Percentiles rank a stretch among this genome's conserved stretches.
These are phyloP conservation scores for Physocephala rufipes DNA, from an alignment of 2,888 invertebrate species.

Conservation along the genomic window DNA sequence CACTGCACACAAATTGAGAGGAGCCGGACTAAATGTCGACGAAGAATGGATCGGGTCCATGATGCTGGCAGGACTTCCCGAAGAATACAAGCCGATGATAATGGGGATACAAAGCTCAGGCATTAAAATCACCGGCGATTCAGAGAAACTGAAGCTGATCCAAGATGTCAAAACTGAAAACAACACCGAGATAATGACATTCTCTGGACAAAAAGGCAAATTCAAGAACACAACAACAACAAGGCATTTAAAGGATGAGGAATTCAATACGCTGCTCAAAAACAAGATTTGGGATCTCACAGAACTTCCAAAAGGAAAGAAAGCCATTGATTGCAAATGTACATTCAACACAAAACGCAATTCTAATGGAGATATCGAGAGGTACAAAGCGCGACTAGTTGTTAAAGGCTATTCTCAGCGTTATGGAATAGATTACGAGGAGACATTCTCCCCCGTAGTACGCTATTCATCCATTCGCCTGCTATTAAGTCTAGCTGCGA, in stretches of 20 bases:
- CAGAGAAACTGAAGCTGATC: constrained; percentile 32
- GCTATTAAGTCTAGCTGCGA: not conserved
- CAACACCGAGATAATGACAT: too few relatives aligned
- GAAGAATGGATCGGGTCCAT: constrained; percentile 32
- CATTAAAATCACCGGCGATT: constrained; percentile 31
- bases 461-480: constrained; percentile 21
- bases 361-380: not conserved
- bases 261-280: constrained; percentile 8
- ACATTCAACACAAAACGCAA: too few relatives aligned
- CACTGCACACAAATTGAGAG: constrained; percentile 42
- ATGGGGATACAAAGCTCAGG: constrained; percentile 35
- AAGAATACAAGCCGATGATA: constrained; percentile 35
- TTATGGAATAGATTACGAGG: too few relatives aligned
- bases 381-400: constrained; percentile 10
- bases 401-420: too few relatives aligned
- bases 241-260: constrained; percentile 10
- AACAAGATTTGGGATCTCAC: constrained; percentile 7
- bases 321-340: constrained; percentile 7
- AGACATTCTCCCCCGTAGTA: too few relatives aligned
- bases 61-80: constrained; percentile 32
- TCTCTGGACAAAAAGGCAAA: too few relatives aligned
- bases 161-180: constrained; percentile 29
- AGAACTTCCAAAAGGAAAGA: constrained; percentile 3
- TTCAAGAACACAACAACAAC: too few relatives aligned
- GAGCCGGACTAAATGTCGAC: constrained; percentile 12